Conservation (phyloP, 2,113 vertebrate genomes). For the Vulpes lagopus region DNA sequence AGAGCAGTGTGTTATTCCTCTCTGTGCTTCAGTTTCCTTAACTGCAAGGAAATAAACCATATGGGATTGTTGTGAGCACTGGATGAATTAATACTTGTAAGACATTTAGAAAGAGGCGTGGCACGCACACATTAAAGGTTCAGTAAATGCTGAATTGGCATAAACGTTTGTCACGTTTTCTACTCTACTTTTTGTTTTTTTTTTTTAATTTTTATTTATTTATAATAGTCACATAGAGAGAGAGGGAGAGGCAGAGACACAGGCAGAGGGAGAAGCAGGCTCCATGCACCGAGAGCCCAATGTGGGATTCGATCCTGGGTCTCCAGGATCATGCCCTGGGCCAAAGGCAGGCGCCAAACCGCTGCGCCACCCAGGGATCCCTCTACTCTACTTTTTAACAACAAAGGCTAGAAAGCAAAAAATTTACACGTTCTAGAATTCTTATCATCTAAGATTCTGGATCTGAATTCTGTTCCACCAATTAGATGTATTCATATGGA, state of each 20-base stretch:
- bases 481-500: neutral
- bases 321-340: too few species aligned
- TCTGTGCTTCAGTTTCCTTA: neutral
- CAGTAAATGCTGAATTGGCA: neutral
- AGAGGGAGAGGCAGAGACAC: too few species aligned
- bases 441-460: constrained; percentile 1
- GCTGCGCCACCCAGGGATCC: too few species aligned
- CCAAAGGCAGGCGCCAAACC: too few species aligned
- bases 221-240: too few species aligned
- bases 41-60: neutral
- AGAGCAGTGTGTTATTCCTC: neutral
- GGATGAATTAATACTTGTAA: neutral
- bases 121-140: neutral
- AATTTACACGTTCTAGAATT: neutral
- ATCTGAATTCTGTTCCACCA: neutral
- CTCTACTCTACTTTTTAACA: neutral
- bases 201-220: too few species aligned
- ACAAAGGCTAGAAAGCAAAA: neutral
- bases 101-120: neutral
- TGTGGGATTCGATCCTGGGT: too few species aligned
- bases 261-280: too few species aligned
- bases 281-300: too few species aligned
- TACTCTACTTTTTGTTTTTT: neutral
- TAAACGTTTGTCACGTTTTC: neutral
- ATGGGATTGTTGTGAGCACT: neutral